phyloP scores from a whole-genome alignment of 1,140 invertebrate species.

The Drosophila takahashii region DNA sequence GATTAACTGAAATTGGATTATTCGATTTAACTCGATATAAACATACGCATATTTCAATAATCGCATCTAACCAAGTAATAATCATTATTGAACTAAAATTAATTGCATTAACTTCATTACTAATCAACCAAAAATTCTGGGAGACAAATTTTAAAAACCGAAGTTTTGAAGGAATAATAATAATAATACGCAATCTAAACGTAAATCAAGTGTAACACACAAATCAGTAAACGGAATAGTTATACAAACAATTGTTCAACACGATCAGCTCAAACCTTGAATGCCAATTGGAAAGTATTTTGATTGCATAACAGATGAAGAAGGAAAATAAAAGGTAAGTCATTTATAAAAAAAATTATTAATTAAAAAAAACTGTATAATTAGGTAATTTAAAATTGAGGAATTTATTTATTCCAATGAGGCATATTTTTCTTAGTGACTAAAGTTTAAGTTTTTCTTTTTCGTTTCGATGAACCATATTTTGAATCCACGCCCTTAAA shows the following conservation, averaged over 20 bases:
- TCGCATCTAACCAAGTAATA: slow-evolving; percentile 48
- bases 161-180: slow-evolving; percentile 41
- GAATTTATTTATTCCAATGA: too few species aligned
- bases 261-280: slow-evolving; percentile 61
- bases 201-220: slow-evolving; percentile 22
- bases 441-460: too few species aligned
- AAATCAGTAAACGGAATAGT: slow-evolving; percentile 65
- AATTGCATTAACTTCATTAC: slow-evolving; percentile 60
- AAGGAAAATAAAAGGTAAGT: slow-evolving; percentile 57
- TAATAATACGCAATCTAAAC: slow-evolving; percentile 23
- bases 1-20: slow-evolving; percentile 27
- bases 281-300: slow-evolving; percentile 54
- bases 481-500: slow-evolving; percentile 29
- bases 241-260: slow-evolving; percentile 54
- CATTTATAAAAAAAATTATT: background rate
- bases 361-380: too few species aligned
- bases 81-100: slow-evolving; percentile 60
- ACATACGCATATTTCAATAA: slow-evolving; percentile 64
- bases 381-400: too few species aligned
- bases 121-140: slow-evolving; percentile 23
- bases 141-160: slow-evolving; percentile 56
- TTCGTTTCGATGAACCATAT: background rate
- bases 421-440: too few species aligned
- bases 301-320: slow-evolving; percentile 30
- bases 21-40: slow-evolving; percentile 33